These are phyloP conservation scores for Caranx melampygus DNA, from an alignment of 2,113 vertebrate species.

Conservation along the genomic window DNA sequence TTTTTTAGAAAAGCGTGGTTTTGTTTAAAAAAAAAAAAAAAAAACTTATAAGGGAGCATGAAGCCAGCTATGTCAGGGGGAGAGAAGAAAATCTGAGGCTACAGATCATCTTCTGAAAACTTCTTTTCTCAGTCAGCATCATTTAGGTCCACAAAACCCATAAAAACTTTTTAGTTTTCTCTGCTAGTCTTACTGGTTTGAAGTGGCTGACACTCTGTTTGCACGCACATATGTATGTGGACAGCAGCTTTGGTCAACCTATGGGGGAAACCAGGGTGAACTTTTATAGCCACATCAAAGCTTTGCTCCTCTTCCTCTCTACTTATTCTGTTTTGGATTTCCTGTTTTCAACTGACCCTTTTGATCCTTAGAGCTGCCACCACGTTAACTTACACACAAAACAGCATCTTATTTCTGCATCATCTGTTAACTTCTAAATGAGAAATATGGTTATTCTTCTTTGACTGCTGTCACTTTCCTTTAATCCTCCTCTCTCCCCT, in stretches of 20 bases:
- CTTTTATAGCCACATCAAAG: slow-evolving; percentile 78
- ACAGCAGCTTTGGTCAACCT: slow-evolving; percentile 8
- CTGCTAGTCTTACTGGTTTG: not conserved
- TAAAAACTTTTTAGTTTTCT: not conserved
- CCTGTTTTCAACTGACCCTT: slow-evolving; percentile 22
- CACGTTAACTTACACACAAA: not conserved
- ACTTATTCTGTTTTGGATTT: slow-evolving; percentile 31
- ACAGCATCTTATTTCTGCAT: not conserved
- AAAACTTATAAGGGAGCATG: not conserved
- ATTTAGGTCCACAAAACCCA: not conserved
- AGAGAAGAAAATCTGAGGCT: not conserved
- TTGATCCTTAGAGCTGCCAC: slow-evolving; percentile 2
- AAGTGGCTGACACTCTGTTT: not conserved
- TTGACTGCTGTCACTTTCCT: not conserved
- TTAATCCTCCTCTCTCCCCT: not conserved
- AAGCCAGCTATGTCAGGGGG: not conserved
- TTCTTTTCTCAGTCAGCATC: too few relatives aligned
- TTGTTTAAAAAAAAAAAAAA: not conserved
- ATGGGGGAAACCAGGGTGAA: slow-evolving; percentile 28
- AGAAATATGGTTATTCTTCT: not conserved
- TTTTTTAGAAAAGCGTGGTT: not conserved
- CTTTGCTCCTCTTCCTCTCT: slow-evolving; percentile 49
- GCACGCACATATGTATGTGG: not conserved
- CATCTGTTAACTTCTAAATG: not conserved
- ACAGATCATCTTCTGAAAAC: not conserved